phyloP scores from a whole-genome alignment of 2,888 invertebrate genomes.

The Caenorhabditis uteleia region DNA sequence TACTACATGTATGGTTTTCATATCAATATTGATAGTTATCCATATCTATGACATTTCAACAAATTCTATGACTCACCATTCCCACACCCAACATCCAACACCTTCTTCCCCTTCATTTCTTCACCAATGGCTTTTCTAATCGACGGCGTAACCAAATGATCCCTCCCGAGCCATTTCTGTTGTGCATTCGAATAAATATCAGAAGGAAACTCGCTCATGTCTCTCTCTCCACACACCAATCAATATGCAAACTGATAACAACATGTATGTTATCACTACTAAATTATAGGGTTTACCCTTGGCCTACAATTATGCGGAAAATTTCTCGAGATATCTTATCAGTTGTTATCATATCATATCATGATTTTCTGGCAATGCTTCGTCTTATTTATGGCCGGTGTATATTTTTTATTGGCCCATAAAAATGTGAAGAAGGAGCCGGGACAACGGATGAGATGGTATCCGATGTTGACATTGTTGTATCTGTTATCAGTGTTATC shows the following conservation, averaged over 20 bases:
- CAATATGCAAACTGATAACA: neutral
- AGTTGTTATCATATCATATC: too few species aligned
- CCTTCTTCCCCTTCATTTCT: constrained; percentile 6
- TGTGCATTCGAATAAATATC: constrained; percentile 27
- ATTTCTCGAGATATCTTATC: too few species aligned
- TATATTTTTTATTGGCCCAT: too few species aligned
- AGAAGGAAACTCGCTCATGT: constrained; percentile 15
- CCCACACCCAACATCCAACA: constrained; percentile 35
- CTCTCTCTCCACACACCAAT: neutral
- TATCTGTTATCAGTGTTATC: too few species aligned
- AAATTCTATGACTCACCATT: constrained; percentile 16
- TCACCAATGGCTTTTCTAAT: constrained; percentile 4
- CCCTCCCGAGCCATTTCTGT: constrained; percentile 33
- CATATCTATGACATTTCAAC: neutral
- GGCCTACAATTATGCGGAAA: too few species aligned
- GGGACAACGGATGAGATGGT: too few species aligned
- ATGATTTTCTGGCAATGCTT: too few species aligned
- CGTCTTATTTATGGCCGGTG: too few species aligned
- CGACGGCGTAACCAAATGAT: constrained; percentile 24
- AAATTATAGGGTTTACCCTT: too few species aligned
- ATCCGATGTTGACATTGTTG: too few species aligned
- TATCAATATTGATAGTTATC: neutral
- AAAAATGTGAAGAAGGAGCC: too few species aligned
- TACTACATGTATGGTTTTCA: neutral
- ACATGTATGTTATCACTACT: too few species aligned